Evolutionary conservation across 1,140 invertebrate species (phyloP).

Genomic region (Drosophila nasuta): DNA sequence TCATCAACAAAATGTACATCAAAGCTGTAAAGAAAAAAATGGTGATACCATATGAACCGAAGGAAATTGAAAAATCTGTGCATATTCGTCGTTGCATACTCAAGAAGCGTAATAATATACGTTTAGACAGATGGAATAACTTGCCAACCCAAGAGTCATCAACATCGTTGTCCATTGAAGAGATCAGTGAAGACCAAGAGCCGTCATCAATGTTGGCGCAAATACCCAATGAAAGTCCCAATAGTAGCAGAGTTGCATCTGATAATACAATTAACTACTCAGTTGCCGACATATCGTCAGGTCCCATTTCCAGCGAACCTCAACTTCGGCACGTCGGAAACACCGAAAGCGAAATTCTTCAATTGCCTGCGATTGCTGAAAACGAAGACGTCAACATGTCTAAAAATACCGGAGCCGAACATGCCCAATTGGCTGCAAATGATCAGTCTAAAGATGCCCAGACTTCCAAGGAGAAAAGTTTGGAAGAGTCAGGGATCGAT

Average conservation of each 20-base stretch:
- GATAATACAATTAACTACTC: too few species aligned
- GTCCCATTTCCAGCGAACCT: neutral
- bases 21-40: constrained; percentile 48
- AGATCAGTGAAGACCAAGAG: neutral
- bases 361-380: too few species aligned
- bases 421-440: neutral
- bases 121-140: constrained; percentile 47
- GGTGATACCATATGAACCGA: constrained; percentile 39
- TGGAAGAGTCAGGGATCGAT: neutral
- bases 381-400: too few species aligned
- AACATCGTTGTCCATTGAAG: neutral
- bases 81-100: constrained; percentile 16
- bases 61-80: neutral
- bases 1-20: constrained; percentile 45
- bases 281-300: neutral
- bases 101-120: constrained; percentile 46
- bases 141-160: neutral
- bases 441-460: neutral
- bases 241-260: too few species aligned
- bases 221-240: neutral
- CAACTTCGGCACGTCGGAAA: neutral
- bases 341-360: too few species aligned
- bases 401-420: neutral
- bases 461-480: neutral
- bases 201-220: neutral